Conservation (phyloP, 2,888 invertebrate genomes). For the Drosophila crucigera region DNA sequence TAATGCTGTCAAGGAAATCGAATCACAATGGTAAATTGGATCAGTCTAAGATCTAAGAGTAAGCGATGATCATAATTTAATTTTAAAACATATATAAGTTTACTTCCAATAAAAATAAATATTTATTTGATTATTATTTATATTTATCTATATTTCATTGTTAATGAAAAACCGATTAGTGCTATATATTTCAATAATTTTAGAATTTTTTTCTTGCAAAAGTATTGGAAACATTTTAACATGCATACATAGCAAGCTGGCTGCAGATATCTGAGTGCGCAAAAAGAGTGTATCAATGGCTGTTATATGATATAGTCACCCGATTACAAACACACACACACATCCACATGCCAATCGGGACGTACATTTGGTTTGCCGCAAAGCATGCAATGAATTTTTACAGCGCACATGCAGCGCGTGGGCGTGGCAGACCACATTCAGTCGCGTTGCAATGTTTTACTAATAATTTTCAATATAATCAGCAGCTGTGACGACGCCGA, state of each 20-base stretch:
- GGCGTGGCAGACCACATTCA: slow-evolving; percentile 23
- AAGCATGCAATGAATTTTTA: slow-evolving; percentile 78
- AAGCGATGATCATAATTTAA: too few relatives aligned
- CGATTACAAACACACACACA: slow-evolving; percentile 8
- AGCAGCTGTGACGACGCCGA: slow-evolving; percentile 71
- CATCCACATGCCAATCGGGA: slow-evolving; percentile 17
- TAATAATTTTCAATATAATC: slow-evolving; percentile 80
- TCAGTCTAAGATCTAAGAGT: too few relatives aligned
- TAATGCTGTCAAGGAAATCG: too few relatives aligned
- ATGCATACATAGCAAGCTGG: not conserved
- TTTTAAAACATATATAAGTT: too few relatives aligned
- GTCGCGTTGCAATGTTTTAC: slow-evolving; percentile 67
- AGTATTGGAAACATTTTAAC: not conserved
- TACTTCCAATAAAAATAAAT: too few relatives aligned
- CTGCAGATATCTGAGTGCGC: not conserved
- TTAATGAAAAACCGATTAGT: not conserved
- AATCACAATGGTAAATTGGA: too few relatives aligned
- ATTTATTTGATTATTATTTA: not conserved
- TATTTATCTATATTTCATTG: not conserved
- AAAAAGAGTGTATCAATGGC: not conserved
- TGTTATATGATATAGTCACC: not conserved
- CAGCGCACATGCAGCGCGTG: slow-evolving; percentile 66
- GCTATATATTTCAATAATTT: not conserved
- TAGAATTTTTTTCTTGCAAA: not conserved
- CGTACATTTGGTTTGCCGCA: slow-evolving; percentile 67